Base-by-base conservation (phyloP, 1,140 invertebrate species). In the Hestina assimilis region DNA sequence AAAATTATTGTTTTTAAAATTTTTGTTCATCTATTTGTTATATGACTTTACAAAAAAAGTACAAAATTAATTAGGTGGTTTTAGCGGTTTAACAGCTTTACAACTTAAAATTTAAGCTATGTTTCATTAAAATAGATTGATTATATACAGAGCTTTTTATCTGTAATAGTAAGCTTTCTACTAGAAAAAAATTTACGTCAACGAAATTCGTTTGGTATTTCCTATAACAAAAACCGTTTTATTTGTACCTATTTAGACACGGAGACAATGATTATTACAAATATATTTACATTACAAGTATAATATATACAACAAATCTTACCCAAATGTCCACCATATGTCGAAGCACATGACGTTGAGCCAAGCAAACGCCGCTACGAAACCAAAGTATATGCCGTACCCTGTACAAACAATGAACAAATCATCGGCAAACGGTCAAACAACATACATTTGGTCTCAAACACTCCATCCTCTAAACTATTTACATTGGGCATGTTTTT, bases 321-420 rank as follows among this genome's bases (percentile, higher is more conserved):
- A 95, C 94, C 93, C 93, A 83, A 95, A 95, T 45, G 96, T 96
- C 89, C 93, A 93, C 92, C 94, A 96, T 72, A 96, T 95, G 79
- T 97, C 95, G 75, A 96, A 93, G 67, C 95, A 95, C 92, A 97
- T 96, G 29, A 96, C 92, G 81, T 95, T 95, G 74, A 97, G 92
- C 97, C 97, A 98, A 58, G 94, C 94, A 88, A 97, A 97, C 47
- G 94, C 94, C 2, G 95, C 91, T 69, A 97, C 89, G 77, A 96
- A 94, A 59, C 94, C 95, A 79, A 96, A 97, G 77, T 97, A 95
- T 41, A 96, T 92, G 33, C 93, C 89, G 68, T 94, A 93, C 5
- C 93, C 95, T 92, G 92, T 56, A 63, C 62, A 69, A 92, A 86
- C 76, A 80, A 77, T 70, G 63, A 64, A 52, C 55, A 68, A 59